A percentile compares a stretch with the other conserved stretches of the same genome.
These are phyloP conservation scores for Steromphala cineraria DNA, from an alignment of 2,888 invertebrate genomes.

Conservation along the genomic window DNA sequence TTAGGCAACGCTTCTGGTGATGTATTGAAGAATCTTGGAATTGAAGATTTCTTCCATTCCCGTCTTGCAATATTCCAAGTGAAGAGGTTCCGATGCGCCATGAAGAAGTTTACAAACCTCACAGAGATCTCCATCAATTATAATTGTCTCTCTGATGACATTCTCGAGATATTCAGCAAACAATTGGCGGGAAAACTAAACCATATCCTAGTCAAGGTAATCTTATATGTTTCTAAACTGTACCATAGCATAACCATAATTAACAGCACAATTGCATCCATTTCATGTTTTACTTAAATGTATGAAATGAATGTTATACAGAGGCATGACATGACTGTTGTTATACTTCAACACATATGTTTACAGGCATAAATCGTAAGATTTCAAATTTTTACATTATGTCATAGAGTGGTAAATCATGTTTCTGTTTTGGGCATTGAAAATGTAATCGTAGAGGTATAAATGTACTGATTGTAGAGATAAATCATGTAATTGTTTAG, in stretches of 20 bases:
- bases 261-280: too few species aligned
- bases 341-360: too few species aligned
- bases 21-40: conserved; percentile 47
- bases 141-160: conserved; percentile 60
- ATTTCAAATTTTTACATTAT: too few species aligned
- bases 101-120: conserved; percentile 57
- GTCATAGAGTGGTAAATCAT: too few species aligned
- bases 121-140: conserved; percentile 59
- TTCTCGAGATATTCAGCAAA: conserved; percentile 50
- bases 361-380: too few species aligned
- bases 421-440: too few species aligned
- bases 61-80: conserved; percentile 49
- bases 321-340: too few species aligned
- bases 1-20: conserved; percentile 50
- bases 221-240: background rate
- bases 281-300: too few species aligned
- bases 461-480: too few species aligned
- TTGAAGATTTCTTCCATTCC: conserved; percentile 65
- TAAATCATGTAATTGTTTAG: too few species aligned
- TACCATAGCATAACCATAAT: background rate
- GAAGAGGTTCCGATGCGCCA: conserved; percentile 44
- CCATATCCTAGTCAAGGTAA: conserved; percentile 49
- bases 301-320: too few species aligned
- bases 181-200: conserved; percentile 50
- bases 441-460: too few species aligned